A percentile compares a stretch with the other conserved stretches of the same genome.
Conservation (phyloP, 2,113 vertebrate genomes). For the Leptobrachium leishanense region DNA sequence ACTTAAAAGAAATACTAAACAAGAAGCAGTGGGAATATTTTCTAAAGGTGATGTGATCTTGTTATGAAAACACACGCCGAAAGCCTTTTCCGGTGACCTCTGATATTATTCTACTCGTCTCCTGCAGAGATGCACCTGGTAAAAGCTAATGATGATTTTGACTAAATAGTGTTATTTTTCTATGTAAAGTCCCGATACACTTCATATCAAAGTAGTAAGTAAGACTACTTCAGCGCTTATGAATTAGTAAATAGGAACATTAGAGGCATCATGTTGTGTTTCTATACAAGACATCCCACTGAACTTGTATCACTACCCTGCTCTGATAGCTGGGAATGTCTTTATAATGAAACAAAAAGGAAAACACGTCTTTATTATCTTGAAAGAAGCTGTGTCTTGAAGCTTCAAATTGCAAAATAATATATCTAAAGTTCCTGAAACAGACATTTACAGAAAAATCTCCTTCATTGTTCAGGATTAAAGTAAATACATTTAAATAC, state of each 20-base stretch:
- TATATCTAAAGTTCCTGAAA: not conserved
- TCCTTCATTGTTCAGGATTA: not conserved
- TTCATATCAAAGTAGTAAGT: slow-evolving; percentile 18
- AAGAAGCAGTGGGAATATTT: too few relatives aligned
- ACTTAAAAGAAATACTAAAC: too few relatives aligned
- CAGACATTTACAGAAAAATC: not conserved
- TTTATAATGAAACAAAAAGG: not conserved
- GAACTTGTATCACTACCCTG: not conserved
- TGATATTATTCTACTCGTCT: slow-evolving; percentile 17
- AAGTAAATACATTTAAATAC: not conserved
- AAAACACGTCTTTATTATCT: slow-evolving; percentile 2
- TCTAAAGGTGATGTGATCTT: slow-evolving; percentile 31
- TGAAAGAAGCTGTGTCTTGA: slow-evolving; percentile 3
- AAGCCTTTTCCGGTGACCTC: slow-evolving; percentile 25
- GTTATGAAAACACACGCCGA: slow-evolving; percentile 32
- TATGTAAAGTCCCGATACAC: not conserved
- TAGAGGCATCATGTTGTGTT: slow-evolving; percentile 6
- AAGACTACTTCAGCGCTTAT: slow-evolving; percentile 6
- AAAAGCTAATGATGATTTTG: slow-evolving; percentile 12
- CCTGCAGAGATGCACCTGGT: slow-evolving; percentile 40
- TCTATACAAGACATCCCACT: slow-evolving; percentile 1
- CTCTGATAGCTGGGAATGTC: not conserved
- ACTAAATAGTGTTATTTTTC: slow-evolving; percentile 15
- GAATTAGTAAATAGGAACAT: slow-evolving; percentile 28
- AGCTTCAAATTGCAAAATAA: not conserved